Evolutionary conservation across 2,888 invertebrate genomes (phyloP).

Genomic region (Coenonympha glycerion): DNA sequence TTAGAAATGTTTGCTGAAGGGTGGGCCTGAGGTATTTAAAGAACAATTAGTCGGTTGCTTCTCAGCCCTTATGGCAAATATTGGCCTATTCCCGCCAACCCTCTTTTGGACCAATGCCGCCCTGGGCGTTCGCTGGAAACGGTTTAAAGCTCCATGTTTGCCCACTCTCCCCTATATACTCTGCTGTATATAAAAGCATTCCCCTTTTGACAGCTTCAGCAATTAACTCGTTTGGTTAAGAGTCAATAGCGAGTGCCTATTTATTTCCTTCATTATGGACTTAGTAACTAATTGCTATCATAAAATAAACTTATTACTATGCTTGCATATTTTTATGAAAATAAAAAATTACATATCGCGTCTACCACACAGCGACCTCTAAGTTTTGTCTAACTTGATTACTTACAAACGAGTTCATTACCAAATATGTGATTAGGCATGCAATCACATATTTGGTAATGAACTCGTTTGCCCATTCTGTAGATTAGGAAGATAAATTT

Average conservation of each 20-base stretch:
- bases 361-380: too few relatives aligned
- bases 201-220: constrained; percentile 43
- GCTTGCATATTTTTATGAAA: too few relatives aligned
- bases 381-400: too few relatives aligned
- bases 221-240: constrained; percentile 35
- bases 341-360: too few relatives aligned
- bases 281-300: too few relatives aligned
- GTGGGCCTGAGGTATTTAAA: constrained; percentile 70
- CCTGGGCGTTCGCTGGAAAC: constrained; percentile 57
- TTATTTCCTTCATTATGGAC: neutral
- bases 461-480: too few relatives aligned
- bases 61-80: constrained; percentile 68
- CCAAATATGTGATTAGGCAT: too few relatives aligned
- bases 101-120: constrained; percentile 61
- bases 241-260: neutral
- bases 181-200: constrained; percentile 44
- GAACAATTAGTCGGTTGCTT: constrained; percentile 73
- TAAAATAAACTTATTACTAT: too few relatives aligned
- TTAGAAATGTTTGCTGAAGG: constrained; percentile 65
- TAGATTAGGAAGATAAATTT: too few relatives aligned
- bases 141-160: constrained; percentile 67
- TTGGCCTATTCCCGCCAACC: constrained; percentile 73
- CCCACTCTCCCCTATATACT: constrained; percentile 59
- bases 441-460: too few relatives aligned
- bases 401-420: too few relatives aligned